Conservation (phyloP, 1,140 invertebrate genomes). For the Caenorhabditis tropicalis region DNA sequence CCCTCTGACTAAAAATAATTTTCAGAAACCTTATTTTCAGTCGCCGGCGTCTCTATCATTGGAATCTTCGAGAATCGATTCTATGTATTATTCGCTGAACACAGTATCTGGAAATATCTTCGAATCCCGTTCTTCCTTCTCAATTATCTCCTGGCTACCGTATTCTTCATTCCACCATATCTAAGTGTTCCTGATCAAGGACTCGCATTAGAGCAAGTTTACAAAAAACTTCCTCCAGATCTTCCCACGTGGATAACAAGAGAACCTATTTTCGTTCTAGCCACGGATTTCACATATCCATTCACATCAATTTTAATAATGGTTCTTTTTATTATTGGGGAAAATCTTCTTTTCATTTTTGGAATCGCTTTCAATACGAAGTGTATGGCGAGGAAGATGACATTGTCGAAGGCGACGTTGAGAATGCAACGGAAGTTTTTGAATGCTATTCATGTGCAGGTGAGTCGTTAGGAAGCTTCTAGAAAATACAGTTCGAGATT, state of each 20-base stretch:
- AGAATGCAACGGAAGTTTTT: neutral
- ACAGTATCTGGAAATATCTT: neutral
- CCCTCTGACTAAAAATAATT: neutral
- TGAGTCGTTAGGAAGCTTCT: neutral
- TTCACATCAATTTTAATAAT: neutral
- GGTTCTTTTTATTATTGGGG: neutral
- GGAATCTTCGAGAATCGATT: constrained; percentile 6
- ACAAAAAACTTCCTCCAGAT: neutral
- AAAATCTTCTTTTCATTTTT: neutral
- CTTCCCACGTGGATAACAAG: neutral
- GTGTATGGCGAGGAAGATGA: neutral
- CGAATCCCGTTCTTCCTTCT: neutral
- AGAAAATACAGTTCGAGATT: too few relatives aligned
- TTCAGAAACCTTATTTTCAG: neutral
- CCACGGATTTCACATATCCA: neutral
- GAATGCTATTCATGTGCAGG: constrained; percentile 23
- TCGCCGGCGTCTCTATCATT: neutral
- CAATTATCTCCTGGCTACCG: neutral
- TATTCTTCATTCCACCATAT: neutral
- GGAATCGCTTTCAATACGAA: neutral
- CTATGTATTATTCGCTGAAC: neutral
- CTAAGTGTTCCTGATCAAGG: neutral
- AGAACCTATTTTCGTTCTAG: neutral
- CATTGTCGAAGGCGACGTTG: neutral
- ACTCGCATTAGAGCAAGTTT: neutral